A percentile compares a stretch with the other conserved stretches of the same genome.
Conservation (phyloP, 2,797 vertebrate species). For the Threskiornis aethiopicus region DNA sequence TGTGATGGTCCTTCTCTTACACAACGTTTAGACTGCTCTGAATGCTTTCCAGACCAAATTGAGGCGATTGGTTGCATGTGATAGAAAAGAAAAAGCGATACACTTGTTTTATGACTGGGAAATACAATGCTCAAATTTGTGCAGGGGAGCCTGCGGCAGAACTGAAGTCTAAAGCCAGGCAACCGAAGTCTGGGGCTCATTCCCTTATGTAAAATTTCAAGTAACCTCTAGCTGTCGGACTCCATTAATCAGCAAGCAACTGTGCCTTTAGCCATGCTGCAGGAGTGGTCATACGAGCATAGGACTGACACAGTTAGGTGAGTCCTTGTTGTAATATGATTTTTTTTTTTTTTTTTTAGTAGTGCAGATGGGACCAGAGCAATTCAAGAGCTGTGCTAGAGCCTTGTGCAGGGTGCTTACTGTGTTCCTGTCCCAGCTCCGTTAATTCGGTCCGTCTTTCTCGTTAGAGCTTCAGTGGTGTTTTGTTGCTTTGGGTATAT, state of each 20-base stretch:
- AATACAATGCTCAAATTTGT: background rate
- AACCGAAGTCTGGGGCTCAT: rapidly evolving
- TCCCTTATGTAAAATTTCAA: background rate
- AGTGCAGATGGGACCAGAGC: background rate
- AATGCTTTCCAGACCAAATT: background rate
- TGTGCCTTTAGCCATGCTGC: background rate
- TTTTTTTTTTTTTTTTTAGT: background rate
- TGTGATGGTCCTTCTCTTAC: background rate
- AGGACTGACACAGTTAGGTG: background rate
- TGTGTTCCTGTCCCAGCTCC: background rate
- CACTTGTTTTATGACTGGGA: background rate
- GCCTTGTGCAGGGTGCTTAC: rapidly evolving
- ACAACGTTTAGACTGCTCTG: background rate
- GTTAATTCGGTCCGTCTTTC: background rate
- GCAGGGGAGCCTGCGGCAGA: background rate
- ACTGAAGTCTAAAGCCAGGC: background rate
- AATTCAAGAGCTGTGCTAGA: background rate
- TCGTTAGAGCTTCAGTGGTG: background rate
- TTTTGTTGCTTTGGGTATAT: background rate
- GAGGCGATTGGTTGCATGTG: rapidly evolving
- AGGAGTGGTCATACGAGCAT: background rate
- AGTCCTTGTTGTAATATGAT: background rate
- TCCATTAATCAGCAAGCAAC: background rate
- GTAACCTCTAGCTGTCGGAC: background rate
- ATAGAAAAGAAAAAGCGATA: background rate